A percentile compares a stretch with the other conserved stretches of the same genome.
These are phyloP conservation scores for Sinohyriopsis cumingii DNA, from an alignment of 2,888 invertebrate genomes.

Conservation along the genomic window DNA sequence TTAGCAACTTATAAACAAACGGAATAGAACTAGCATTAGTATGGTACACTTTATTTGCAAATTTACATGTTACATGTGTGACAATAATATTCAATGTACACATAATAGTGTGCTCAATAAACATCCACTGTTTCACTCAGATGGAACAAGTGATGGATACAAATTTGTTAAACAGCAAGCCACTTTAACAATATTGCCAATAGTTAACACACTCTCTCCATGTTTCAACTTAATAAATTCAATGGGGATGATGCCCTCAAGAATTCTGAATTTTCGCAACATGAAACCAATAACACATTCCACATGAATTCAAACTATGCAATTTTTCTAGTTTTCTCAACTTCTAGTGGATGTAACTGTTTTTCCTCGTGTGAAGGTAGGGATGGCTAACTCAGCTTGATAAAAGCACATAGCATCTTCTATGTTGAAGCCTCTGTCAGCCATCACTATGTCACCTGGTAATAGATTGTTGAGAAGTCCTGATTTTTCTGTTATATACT, in stretches of 20 bases:
- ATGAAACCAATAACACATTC: conserved; percentile 33
- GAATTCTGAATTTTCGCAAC: conserved; percentile 9
- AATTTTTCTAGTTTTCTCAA: conserved; percentile 29
- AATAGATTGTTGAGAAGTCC: conserved; percentile 29
- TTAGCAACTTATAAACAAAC: too few species aligned
- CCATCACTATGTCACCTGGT: conserved; percentile 34
- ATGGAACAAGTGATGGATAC: background rate
- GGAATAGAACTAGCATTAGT: too few species aligned
- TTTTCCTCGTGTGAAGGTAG: conserved; percentile 31
- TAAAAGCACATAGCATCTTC: conserved; percentile 17
- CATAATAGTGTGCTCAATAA: too few species aligned
- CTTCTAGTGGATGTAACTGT: conserved; percentile 22
- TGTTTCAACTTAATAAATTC: too few species aligned
- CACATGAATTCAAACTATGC: conserved; percentile 33
- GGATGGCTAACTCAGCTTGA: conserved; percentile 24
- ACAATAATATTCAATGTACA: too few species aligned
- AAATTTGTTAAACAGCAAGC: background rate
- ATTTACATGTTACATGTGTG: too few species aligned
- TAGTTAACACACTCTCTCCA: too few species aligned
- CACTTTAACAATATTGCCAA: too few species aligned
- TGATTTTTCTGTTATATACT: conserved; percentile 35
- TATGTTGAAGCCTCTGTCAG: conserved; percentile 43
- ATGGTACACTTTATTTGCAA: too few species aligned
- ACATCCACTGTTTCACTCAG: background rate
- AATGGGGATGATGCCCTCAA: too few species aligned